phyloP scores from a whole-genome alignment of 2,797 vertebrate species.

The Enteromius mattozi region DNA sequence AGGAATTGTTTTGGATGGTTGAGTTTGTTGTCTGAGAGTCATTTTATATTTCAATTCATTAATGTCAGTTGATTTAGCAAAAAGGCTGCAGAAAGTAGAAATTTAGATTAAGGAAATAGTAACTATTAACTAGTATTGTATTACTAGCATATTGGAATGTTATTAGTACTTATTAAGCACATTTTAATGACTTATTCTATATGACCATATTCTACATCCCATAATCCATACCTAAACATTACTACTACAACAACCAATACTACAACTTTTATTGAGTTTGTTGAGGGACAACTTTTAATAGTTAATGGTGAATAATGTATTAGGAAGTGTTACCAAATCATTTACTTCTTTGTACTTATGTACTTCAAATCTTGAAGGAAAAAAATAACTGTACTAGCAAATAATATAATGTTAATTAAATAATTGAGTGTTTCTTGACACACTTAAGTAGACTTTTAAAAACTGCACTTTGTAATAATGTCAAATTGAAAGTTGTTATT shows the following conservation, averaged over 20 bases:
- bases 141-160: background rate
- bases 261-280: background rate
- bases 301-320: background rate
- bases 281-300: background rate
- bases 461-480: background rate
- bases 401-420: background rate
- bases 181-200: background rate
- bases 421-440: background rate
- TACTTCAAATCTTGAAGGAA: background rate
- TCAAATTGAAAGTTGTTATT: background rate
- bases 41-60: background rate
- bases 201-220: background rate
- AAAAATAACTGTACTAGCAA: background rate
- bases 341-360: background rate
- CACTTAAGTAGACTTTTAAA: background rate
- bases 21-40: no score
- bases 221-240: background rate
- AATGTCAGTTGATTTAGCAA: background rate
- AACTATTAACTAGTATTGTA: background rate
- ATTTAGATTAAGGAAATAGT: background rate
- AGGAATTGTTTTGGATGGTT: background rate
- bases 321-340: background rate
- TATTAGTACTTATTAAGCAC: background rate
- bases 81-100: background rate
- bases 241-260: background rate